Percentiles rank a stretch among this genome's conserved stretches.
Evolutionary conservation across 2,113 vertebrate genomes (phyloP).

Genomic region (Cyanoramphus novaezelandiae): DNA sequence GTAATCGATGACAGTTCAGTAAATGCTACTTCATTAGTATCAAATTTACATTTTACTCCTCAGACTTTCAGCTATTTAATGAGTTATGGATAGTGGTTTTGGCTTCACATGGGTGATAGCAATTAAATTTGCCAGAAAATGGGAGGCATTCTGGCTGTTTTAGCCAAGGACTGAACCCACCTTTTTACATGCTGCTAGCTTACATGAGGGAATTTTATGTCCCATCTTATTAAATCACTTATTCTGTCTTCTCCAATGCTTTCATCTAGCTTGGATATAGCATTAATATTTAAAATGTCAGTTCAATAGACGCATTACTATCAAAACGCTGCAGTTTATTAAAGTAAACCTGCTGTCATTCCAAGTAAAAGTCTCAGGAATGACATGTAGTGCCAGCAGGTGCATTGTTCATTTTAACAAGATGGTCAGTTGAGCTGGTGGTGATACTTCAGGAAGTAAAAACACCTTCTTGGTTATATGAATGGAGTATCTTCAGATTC

Average conservation of each 20-base stretch:
- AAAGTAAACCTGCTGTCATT: background rate
- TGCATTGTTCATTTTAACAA: background rate
- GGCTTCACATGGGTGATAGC: background rate
- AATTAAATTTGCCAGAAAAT: background rate
- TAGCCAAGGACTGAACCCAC: background rate
- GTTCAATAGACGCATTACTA: background rate
- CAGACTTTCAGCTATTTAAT: background rate
- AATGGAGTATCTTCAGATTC: background rate
- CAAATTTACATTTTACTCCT: slow-evolving; percentile 23
- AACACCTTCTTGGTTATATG: background rate
- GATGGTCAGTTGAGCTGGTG: background rate
- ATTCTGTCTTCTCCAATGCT: background rate
- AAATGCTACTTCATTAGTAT: slow-evolving; percentile 4
- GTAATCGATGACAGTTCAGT: background rate
- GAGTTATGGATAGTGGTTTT: background rate
- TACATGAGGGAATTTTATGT: background rate
- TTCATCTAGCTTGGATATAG: background rate
- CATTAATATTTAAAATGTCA: slow-evolving; percentile 42
- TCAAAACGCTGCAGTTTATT: background rate
- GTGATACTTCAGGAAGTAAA: background rate
- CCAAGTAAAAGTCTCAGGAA: background rate
- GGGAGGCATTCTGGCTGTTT: background rate
- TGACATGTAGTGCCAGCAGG: background rate
- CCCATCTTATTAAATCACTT: background rate
- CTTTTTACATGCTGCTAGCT: background rate